A percentile compares a stretch with the other conserved stretches of the same genome.
Conservation (phyloP, 2,888 invertebrate species). For the Oasisia sp. region DNA sequence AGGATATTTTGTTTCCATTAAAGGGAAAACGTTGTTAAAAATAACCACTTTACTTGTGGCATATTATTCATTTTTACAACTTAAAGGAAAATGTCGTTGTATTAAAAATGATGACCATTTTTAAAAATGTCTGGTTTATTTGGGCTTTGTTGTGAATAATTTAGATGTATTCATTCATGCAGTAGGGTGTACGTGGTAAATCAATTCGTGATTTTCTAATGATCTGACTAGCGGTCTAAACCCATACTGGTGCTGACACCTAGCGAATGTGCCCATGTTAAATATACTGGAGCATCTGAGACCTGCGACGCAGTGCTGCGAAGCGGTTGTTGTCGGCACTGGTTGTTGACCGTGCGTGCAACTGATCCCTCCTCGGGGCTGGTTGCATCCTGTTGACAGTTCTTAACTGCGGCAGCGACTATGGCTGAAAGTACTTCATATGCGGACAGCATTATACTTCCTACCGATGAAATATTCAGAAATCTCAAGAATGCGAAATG, state of each 20-base stretch:
- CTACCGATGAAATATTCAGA: conserved; percentile 70
- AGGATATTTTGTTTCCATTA: no score
- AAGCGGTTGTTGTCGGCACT: no score
- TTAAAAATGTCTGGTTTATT: no score
- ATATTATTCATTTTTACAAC: no score
- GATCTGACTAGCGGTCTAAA: background rate
- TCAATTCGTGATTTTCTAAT: background rate
- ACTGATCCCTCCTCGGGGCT: background rate
- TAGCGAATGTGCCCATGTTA: background rate
- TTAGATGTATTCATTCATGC: no score
- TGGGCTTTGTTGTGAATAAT: no score
- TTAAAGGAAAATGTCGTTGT: no score
- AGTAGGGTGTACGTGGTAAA: no score
- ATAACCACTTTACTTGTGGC: no score
- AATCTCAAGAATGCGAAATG: conserved; percentile 75
- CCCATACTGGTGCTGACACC: background rate
- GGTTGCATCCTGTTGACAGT: background rate
- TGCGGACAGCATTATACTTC: conserved; percentile 58
- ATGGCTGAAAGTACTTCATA: conserved; percentile 38
- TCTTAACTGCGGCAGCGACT: background rate
- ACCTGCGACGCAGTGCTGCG: background rate
- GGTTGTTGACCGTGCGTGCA: background rate
- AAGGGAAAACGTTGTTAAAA: no score
- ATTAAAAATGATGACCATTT: no score
- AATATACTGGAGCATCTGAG: background rate